These are phyloP conservation scores for Matsumyia berberina DNA, from an alignment of 2,888 invertebrate species.

Conservation along the genomic window DNA sequence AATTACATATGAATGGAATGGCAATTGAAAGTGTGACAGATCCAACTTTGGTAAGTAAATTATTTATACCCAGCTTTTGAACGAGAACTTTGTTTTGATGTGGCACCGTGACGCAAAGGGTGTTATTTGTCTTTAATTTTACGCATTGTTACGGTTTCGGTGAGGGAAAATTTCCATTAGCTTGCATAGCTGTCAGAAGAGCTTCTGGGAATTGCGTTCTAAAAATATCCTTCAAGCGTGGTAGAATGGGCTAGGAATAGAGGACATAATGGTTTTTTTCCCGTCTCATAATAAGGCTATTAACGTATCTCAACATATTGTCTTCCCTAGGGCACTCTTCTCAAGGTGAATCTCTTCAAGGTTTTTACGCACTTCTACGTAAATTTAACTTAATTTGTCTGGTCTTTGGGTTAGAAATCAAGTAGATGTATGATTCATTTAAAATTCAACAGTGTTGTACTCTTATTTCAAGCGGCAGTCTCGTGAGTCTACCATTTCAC, in stretches of 20 bases:
- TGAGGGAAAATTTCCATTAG: neutral
- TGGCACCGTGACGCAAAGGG: neutral
- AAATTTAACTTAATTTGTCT: no score
- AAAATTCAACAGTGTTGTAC: no score
- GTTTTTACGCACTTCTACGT: no score
- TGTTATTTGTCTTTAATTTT: slow-evolving; percentile 9
- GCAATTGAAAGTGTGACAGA: slow-evolving; percentile 23
- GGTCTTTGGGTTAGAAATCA: no score
- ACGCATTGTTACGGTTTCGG: neutral
- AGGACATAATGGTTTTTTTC: no score
- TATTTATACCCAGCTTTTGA: slow-evolving; percentile 3
- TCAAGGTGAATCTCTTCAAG: no score
- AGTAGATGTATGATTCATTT: no score
- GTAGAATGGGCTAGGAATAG: neutral
- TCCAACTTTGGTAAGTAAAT: slow-evolving; percentile 22
- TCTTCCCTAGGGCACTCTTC: no score
- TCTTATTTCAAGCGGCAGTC: no score
- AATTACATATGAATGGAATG: neutral
- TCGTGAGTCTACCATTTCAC: no score
- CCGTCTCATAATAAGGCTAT: no score
- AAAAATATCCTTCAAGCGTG: slow-evolving; percentile 3
- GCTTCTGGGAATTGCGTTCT: neutral
- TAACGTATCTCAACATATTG: no score
- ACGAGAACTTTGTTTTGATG: slow-evolving; percentile 1
- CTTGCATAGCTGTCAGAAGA: neutral